These are phyloP conservation scores for Morinoia aosen DNA, from an alignment of 2,888 invertebrate species.

Conservation along the genomic window DNA sequence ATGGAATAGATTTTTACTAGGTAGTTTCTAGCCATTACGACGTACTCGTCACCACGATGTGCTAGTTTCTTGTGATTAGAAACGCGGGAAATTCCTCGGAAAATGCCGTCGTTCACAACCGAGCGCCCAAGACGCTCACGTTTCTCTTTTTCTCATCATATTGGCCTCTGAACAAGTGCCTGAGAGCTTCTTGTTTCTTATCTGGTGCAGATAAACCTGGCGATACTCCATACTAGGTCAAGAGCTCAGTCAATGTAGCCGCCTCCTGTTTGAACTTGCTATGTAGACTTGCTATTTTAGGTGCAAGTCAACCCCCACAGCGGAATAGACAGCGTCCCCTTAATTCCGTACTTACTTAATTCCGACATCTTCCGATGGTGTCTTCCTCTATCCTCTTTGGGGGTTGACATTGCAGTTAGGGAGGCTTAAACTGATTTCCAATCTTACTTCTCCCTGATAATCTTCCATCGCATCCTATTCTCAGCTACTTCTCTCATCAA, in stretches of 20 bases:
- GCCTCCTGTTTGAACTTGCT: not conserved
- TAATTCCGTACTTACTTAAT: too few species aligned
- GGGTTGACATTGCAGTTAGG: too few species aligned
- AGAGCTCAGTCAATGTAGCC: not conserved
- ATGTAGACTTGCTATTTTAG: not conserved
- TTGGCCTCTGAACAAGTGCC: not conserved
- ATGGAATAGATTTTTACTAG: too few species aligned
- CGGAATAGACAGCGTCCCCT: too few species aligned
- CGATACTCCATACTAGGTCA: not conserved
- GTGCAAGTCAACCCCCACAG: not conserved
- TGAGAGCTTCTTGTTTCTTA: not conserved
- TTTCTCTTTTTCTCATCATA: too few species aligned
- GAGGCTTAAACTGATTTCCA: too few species aligned
- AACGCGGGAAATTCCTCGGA: not conserved
- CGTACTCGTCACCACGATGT: not conserved
- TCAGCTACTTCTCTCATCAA: too few species aligned
- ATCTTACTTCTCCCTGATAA: too few species aligned
- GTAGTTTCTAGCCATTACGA: not conserved
- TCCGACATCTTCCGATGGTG: too few species aligned
- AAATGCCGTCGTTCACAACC: not conserved
- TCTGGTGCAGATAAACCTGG: not conserved
- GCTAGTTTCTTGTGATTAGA: not conserved
- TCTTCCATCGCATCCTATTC: too few species aligned
- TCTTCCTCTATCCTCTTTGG: too few species aligned
- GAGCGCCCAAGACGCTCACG: too few species aligned